Base-by-base conservation (phyloP, 2,888 invertebrate genomes). In the Hylaea fasciaria region DNA sequence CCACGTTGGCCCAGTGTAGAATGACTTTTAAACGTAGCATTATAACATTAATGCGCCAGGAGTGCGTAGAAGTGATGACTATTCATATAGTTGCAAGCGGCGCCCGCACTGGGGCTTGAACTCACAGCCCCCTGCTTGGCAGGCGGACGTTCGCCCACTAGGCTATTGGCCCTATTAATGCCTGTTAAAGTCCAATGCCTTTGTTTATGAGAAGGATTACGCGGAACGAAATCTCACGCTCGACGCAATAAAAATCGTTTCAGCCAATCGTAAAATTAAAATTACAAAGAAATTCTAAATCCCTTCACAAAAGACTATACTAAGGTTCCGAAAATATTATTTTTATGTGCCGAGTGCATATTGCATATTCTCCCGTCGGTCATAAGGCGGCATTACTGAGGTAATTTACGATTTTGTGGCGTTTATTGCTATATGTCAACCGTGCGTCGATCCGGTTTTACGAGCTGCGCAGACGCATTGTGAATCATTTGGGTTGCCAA, bases 391-490 rank as follows among this genome's bases (percentile, higher is more conserved):
- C 79, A 82, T 86, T 86, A 84, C 76, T 64, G 69, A 59, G 47
- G 72, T 83, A 85, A 87, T 88, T 88, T 87, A 88, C 80, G 82
- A 73, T 80, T 81, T 80, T 81, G 83, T 83, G 87, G 80, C 88
- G 71, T 88, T 88, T 87, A 89, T 85, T 75, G 86, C 71, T 80
- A 78, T 81, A 81, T 88, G 87, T 86, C 87, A 86, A 87, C 86
- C 78, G 68, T 66, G 76, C 76, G 82, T 81, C 83, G 83, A 84
- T 84, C 77, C 78, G 77, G 76, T 78, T 83, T 83, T 83, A 83
- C 68, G 76, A 66, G 57, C 51, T 74, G 78, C 79, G 82, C 74
- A 51, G 43, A 70, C 72, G 79, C 76, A 74, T 66, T 76, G 78
- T 84, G 83, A 83, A 75, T 83, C 82, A 83, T 78, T 71, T 58